Evolutionary conservation across 2,888 invertebrate species (phyloP).

Genomic region (Chymomyza fuscimana): DNA sequence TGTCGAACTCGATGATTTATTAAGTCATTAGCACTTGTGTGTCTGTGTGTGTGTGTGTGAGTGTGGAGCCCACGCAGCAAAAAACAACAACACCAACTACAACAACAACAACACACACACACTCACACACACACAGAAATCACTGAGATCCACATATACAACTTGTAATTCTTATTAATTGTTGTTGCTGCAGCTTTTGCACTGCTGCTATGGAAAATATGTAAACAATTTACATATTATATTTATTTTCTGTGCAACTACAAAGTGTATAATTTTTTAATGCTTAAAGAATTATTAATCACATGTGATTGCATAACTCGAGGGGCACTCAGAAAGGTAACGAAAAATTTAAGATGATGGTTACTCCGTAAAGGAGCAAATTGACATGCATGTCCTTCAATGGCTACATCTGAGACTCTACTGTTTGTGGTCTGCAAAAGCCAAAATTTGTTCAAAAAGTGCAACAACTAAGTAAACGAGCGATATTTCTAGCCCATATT

Average conservation of each 20-base stretch:
- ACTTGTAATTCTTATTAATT: constrained; percentile 79
- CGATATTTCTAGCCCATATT: too few relatives aligned
- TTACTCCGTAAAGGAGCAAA: too few relatives aligned
- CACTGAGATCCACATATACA: constrained; percentile 44
- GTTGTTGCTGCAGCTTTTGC: constrained; percentile 30
- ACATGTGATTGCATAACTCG: neutral
- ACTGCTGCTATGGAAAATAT: constrained; percentile 6
- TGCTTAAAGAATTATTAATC: neutral
- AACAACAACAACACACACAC: constrained; percentile 34
- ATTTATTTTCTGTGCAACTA: neutral
- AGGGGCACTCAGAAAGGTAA: too few relatives aligned
- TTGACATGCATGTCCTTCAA: too few relatives aligned
- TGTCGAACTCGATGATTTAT: constrained; percentile 77
- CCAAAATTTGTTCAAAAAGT: too few relatives aligned
- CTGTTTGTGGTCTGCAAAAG: too few relatives aligned
- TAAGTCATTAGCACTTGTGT: constrained; percentile 78
- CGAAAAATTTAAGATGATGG: too few relatives aligned
- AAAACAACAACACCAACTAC: constrained; percentile 21
- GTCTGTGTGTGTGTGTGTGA: constrained; percentile 43
- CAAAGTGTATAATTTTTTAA: neutral
- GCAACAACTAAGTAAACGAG: too few relatives aligned
- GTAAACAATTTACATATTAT: neutral
- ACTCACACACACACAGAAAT: constrained; percentile 1
- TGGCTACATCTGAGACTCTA: too few relatives aligned
- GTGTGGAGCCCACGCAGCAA: constrained; percentile 16